Evolutionary conservation across 1,140 invertebrate genomes (phyloP).

Genomic region (Notospermus geniculatus): DNA sequence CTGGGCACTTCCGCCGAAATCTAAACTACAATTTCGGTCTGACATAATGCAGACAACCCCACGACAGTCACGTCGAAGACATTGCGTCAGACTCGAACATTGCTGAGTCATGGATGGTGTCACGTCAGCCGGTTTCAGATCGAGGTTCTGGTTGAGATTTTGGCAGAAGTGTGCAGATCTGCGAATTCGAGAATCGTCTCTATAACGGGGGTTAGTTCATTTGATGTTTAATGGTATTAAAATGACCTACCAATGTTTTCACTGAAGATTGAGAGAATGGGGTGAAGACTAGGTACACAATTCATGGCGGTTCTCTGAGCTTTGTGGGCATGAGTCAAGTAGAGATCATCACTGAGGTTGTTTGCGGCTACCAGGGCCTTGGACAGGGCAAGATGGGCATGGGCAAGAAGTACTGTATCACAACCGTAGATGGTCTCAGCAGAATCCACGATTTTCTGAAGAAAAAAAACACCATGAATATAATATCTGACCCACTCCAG

Average conservation of each 20-base stretch:
- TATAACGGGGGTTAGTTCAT: background rate
- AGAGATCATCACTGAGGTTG: conserved; percentile 37
- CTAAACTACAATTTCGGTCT: too few relatives aligned
- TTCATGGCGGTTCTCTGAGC: conserved; percentile 37
- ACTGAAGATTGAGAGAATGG: conserved; percentile 41
- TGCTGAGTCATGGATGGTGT: too few relatives aligned
- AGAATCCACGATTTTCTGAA: conserved; percentile 34
- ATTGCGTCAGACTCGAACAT: too few relatives aligned
- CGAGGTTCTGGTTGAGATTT: too few relatives aligned
- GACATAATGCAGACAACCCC: too few relatives aligned
- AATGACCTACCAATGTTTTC: conserved; percentile 46
- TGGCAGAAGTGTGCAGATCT: too few relatives aligned
- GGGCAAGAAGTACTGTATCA: conserved; percentile 41
- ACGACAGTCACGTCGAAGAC: too few relatives aligned
- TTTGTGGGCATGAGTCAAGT: conserved; percentile 38
- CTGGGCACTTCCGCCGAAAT: too few relatives aligned
- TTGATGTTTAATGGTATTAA: background rate
- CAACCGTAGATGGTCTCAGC: conserved; percentile 28
- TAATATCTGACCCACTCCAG: too few relatives aligned
- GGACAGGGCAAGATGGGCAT: conserved; percentile 38
- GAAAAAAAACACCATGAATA: too few relatives aligned
- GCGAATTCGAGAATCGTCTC: too few relatives aligned
- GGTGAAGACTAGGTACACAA: conserved; percentile 34
- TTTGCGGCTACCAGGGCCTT: conserved; percentile 40
- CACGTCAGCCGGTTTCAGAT: too few relatives aligned